Evolutionary conservation across 2,113 vertebrate species (phyloP).

Genomic region (Columba livia): DNA sequence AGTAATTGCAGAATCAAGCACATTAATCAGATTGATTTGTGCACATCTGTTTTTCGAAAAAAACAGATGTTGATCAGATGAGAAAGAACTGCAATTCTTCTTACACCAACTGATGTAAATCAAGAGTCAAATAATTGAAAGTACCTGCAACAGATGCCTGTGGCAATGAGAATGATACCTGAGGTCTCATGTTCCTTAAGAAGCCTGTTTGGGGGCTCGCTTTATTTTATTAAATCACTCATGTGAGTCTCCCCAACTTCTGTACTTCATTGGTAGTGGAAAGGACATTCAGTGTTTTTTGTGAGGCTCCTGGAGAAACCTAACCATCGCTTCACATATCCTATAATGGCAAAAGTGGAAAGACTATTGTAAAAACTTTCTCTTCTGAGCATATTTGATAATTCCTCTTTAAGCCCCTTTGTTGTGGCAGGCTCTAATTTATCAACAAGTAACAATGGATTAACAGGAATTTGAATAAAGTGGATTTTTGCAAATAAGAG

Average conservation of each 20-base stretch:
- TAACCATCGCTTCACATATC: not conserved
- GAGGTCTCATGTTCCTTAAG: not conserved
- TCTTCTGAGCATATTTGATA: not conserved
- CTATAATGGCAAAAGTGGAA: not conserved
- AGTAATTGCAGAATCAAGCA: conserved; percentile 54
- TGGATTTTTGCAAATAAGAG: conserved; percentile 54
- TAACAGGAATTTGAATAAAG: conserved; percentile 48
- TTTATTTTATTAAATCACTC: not conserved
- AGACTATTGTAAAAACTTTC: not conserved
- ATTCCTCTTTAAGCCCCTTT: not conserved
- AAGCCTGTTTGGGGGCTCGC: not conserved
- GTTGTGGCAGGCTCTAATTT: conserved; percentile 6
- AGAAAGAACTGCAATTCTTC: not conserved
- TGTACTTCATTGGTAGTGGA: not conserved
- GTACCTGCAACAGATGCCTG: not conserved
- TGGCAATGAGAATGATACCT: not conserved
- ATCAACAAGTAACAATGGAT: conserved; percentile 10
- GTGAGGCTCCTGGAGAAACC: not conserved
- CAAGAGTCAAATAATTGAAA: conserved; percentile 3
- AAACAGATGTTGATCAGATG: conserved; percentile 31
- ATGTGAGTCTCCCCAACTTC: not conserved
- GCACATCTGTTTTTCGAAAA: conserved; percentile 52
- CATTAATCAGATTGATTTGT: conserved; percentile 64
- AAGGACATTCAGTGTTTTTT: not conserved
- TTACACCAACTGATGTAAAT: not conserved